Evolutionary conservation across 2,797 vertebrate genomes (phyloP).

Genomic region (Thaleichthys pacificus): DNA sequence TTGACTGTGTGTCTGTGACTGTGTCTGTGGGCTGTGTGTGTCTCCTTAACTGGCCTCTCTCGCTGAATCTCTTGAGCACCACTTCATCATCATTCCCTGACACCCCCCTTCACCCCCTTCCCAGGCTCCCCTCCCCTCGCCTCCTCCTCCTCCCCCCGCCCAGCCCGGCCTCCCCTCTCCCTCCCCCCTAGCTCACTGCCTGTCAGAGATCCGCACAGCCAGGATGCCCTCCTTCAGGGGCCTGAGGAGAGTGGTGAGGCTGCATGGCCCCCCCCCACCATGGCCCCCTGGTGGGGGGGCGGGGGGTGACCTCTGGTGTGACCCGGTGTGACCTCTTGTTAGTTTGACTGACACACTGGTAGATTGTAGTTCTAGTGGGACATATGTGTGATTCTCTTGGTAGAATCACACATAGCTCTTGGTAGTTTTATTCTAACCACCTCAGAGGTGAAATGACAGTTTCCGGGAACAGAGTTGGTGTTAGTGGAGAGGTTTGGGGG

Average conservation of each 20-base stretch:
- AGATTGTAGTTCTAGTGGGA: too few relatives aligned
- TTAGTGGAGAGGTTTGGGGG: too few relatives aligned
- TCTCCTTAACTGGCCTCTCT: not conserved
- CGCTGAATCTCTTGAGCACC: not conserved
- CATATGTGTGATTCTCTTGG: too few relatives aligned
- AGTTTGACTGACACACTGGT: too few relatives aligned
- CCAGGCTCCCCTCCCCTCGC: constrained; percentile 53
- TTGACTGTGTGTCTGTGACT: not conserved
- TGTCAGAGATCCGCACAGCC: constrained; percentile 91
- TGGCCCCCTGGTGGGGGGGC: too few relatives aligned
- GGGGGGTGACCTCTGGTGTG: too few relatives aligned
- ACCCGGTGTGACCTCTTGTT: too few relatives aligned
- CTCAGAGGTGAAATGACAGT: too few relatives aligned
- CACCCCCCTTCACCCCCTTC: constrained; percentile 35
- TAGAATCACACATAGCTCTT: too few relatives aligned
- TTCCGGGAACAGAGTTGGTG: too few relatives aligned
- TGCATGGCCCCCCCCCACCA: too few relatives aligned
- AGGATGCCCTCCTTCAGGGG: constrained; percentile 91
- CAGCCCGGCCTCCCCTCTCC: constrained; percentile 80
- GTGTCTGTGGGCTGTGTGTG: not conserved
- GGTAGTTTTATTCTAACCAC: too few relatives aligned
- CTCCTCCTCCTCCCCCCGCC: constrained; percentile 65
- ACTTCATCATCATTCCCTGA: constrained; percentile 18
- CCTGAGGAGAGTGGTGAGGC: constrained; percentile 94
- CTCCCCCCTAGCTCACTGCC: constrained; percentile 89